Conservation (phyloP, 2,888 invertebrate genomes). For the Morpho helenor region DNA sequence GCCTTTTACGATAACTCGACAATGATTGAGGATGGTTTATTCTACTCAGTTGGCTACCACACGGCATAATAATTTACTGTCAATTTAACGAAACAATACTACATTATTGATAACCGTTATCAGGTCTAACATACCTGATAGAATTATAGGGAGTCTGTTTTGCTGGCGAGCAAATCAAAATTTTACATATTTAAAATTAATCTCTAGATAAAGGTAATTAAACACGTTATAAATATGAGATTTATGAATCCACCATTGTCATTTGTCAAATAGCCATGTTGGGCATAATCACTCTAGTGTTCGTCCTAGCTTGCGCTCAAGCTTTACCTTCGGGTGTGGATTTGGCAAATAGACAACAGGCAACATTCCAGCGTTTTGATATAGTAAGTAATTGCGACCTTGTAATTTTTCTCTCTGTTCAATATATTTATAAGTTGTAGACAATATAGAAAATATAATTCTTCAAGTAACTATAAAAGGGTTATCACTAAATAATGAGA, state of each 20-base stretch:
- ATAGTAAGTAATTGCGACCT: constrained; percentile 11
- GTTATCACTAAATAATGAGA: too few species aligned
- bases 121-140: too few species aligned
- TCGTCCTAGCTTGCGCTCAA: constrained; percentile 11
- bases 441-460: too few species aligned
- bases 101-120: too few species aligned
- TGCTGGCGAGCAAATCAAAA: neutral
- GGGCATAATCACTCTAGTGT: constrained; percentile 17
- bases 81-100: too few species aligned
- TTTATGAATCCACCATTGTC: constrained; percentile 9
- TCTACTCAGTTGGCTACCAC: too few species aligned
- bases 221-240: constrained; percentile 16
- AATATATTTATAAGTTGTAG: too few species aligned
- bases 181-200: constrained; percentile 8
- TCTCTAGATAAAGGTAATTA: constrained; percentile 24
- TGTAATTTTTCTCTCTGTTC: neutral
- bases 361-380: constrained; percentile 1
- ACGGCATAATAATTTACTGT: too few species aligned
- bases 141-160: too few species aligned
- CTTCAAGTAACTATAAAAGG: too few species aligned
- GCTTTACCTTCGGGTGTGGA: constrained; percentile 14
- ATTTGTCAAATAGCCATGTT: constrained; percentile 23
- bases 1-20: too few species aligned
- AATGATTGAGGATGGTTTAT: too few species aligned
- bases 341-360: neutral